Evolutionary conservation across 2,888 invertebrate genomes (phyloP), one percentile per base, ranked within the genome.

Genomic region (Branchipolynoe longqiensis): DNA sequence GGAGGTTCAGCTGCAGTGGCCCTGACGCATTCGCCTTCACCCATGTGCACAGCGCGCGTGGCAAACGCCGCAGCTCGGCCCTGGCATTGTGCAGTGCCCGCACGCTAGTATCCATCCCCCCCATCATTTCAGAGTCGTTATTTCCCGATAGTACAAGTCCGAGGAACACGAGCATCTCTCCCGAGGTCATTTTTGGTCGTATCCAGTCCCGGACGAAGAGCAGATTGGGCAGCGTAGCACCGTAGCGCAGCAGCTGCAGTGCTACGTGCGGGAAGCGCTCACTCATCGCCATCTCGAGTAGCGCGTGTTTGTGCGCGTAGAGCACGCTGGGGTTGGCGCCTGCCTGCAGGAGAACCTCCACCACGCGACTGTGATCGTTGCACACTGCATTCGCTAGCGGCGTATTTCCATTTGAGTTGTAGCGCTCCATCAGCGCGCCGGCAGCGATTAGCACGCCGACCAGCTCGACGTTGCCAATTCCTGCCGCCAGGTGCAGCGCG

Each of bases 251-350:
- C 73, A 73, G 28, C 73, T 73, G 73, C 22, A 73, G 38, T 1
- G 73, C 73, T 12, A 73, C 73, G 73, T 73, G 38, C 18, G 73
- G 73, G 18, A 73, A 40, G 2, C 28, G 40, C 73, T 73, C 73
- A 36, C 38, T 38, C 33, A 73, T 73, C 33, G 38, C 12, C 36
- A 22, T 28, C 38, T 40, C 73, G 38, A 73, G 38, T 28, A 73
- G 28, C 22, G 73, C 3, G 40, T 22, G 40, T 28, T 73, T 36
- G 25, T 73, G 36, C 25, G 73, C 38, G 73, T 73, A 73, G 1
- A n/a, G n/a, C 22, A 73, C 73, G 40, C 38, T 73, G 38, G 73
- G 73, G 41, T 73, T 40, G n/a, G 73, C 73, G 1, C 73, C 73
- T 1, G 18, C 12, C n/a, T 22, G n/a, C 22, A 73, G 73, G n/a